Evolutionary conservation across 2,888 invertebrate species (phyloP).

Genomic region (Campoletis raptor): DNA sequence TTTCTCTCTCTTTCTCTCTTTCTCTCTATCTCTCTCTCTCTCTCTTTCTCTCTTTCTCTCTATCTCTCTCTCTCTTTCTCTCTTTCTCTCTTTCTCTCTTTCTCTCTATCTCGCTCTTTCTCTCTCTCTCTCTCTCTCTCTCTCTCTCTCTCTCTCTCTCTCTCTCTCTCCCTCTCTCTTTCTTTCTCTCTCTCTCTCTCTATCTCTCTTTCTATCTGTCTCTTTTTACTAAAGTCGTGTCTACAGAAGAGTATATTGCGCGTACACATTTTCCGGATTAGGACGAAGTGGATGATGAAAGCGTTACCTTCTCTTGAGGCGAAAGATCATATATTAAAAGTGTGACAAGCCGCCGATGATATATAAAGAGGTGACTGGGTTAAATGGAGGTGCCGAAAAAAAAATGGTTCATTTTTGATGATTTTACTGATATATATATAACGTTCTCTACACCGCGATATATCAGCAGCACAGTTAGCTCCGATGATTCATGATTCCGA

Average conservation of each 20-base stretch:
- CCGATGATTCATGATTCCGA: background rate
- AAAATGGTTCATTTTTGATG: background rate
- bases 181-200: conserved; percentile 9
- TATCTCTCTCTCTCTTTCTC: conserved; percentile 29
- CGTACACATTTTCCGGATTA: conserved; percentile 72
- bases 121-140: conserved; percentile 50
- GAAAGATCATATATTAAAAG: conserved; percentile 11
- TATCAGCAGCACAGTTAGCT: background rate
- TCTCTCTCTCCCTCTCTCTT: conserved; percentile 64
- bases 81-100: conserved; percentile 16
- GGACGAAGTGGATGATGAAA: conserved; percentile 77
- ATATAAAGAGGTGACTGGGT: background rate
- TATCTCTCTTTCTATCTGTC: conserved; percentile 40
- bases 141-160: conserved; percentile 60
- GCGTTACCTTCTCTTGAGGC: conserved; percentile 58
- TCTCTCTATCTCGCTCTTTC: conserved; percentile 69
- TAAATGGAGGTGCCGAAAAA: background rate
- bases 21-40: background rate
- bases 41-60: conserved; percentile 70
- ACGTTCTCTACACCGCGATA: background rate
- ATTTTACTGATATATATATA: background rate
- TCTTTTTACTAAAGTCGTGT: conserved; percentile 24
- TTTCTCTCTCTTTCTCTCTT: conserved; percentile 13
- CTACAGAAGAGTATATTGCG: conserved; percentile 50
- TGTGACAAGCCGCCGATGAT: background rate